phyloP scores from a whole-genome alignment of 92 coral and sea anemone species.

The Heliopora coerulea region DNA sequence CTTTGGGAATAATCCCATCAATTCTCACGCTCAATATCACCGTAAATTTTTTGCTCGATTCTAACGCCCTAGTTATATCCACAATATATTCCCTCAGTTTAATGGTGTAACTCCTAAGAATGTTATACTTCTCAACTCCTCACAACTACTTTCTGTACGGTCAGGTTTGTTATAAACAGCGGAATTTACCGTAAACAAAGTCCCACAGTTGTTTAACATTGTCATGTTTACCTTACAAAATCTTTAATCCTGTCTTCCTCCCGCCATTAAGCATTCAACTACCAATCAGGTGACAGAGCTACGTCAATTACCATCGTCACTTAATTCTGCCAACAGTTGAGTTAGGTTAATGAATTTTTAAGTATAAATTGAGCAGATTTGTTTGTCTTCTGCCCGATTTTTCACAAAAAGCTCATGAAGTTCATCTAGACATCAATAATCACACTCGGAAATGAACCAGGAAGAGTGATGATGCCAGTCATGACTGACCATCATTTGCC shows the following conservation, averaged over 20 bases:
- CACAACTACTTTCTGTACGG: neutral
- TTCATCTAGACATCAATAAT: conserved; percentile 16
- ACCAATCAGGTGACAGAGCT: conserved; percentile 20
- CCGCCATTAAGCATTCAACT: conserved; percentile 34
- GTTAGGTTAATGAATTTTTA: conserved; percentile 29
- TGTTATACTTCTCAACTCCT: too few relatives aligned
- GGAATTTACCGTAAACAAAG: conserved; percentile 5
- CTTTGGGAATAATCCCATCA: conserved; percentile 19
- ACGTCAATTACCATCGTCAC: conserved; percentile 26
- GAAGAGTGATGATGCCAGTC: too few relatives aligned
- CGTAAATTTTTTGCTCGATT: too few relatives aligned
- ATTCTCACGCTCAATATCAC: conserved; percentile 22
- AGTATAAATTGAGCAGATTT: conserved; percentile 27
- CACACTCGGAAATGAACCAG: too few relatives aligned
- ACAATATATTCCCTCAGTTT: too few relatives aligned
- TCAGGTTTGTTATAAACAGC: neutral
- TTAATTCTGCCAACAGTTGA: conserved; percentile 13
- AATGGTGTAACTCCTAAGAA: too few relatives aligned
- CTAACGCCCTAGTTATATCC: too few relatives aligned
- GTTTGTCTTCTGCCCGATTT: conserved; percentile 38
- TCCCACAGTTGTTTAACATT: conserved; percentile 6
- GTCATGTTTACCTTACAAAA: neutral
- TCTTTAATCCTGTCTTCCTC: conserved; percentile 30
- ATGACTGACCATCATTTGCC: too few relatives aligned
- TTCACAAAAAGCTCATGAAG: conserved; percentile 14